phyloP scores from a whole-genome alignment of 2,888 invertebrate genomes.

The Drosophila barbarae region DNA sequence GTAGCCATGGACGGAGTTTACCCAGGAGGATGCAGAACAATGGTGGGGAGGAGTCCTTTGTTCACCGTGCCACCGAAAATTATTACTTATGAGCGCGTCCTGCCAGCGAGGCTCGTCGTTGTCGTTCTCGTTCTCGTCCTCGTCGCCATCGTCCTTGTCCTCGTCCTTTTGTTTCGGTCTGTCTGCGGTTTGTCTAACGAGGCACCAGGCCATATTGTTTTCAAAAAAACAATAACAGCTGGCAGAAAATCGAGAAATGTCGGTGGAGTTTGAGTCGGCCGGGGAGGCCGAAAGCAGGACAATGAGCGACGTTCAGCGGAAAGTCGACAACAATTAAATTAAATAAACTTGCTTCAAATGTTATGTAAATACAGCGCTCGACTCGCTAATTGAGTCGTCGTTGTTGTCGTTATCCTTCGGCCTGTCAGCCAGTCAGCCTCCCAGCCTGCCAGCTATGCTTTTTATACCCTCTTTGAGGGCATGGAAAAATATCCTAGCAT shows the following conservation, averaged over 20 bases:
- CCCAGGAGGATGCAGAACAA: slow-evolving; percentile 18
- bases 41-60: slow-evolving; percentile 20
- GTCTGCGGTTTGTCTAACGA: slow-evolving; percentile 64
- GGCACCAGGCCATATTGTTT: slow-evolving; percentile 63
- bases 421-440: background rate
- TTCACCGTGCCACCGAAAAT: slow-evolving; percentile 48
- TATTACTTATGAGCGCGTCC: slow-evolving; percentile 61
- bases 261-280: slow-evolving; percentile 1
- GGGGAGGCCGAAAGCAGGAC: slow-evolving; percentile 4
- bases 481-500: slow-evolving; percentile 1
- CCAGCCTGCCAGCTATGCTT: background rate
- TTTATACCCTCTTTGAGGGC: slow-evolving; percentile 1
- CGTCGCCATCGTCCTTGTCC: background rate
- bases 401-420: slow-evolving; percentile 29
- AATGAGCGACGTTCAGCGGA: slow-evolving; percentile 22
- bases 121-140: background rate
- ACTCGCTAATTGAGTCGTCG: slow-evolving; percentile 65
- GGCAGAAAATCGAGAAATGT: slow-evolving; percentile 16
- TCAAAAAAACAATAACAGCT: slow-evolving; percentile 35
- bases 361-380: slow-evolving; percentile 64
- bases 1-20: slow-evolving; percentile 5
- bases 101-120: slow-evolving; percentile 18
- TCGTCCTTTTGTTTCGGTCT: slow-evolving; percentile 32
- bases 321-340: slow-evolving; percentile 62
- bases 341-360: slow-evolving; percentile 62